Base-by-base conservation (phyloP, 2,888 invertebrate species). In the Ephialtes manifestator region DNA sequence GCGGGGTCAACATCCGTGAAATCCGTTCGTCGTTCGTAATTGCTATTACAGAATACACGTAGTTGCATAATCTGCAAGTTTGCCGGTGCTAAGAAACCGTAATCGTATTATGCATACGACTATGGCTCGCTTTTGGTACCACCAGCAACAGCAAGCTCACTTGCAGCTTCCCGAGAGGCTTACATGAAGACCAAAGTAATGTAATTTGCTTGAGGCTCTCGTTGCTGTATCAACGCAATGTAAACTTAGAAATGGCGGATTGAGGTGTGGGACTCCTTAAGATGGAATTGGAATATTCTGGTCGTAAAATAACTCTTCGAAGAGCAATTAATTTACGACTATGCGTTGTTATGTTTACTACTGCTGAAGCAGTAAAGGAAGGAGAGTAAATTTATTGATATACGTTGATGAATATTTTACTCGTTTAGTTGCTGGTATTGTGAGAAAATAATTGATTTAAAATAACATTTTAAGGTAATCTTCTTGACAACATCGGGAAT, bases 1-100 rank as follows among this genome's bases (percentile, higher is more conserved):
- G 74, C 58, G n/a, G 20, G 68, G 46, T 70, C 68, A 53, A 35
- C 55, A 15, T 28, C 43, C 79, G 70, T 60, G 48, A 46, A 46
- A 63, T n/a, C 10, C 13, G 67, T 65, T 65, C 20, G 13, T 0
- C 65, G 2, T 18, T 18, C 3, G n/a, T 15, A 65, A 39, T 7
- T 65, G 18, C 35, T 43, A 39, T 39, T 43, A 10, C 65, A 35
- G 18, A 39, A 13, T 43, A 3, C 2, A 24, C 67, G 39, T 5
- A 18, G 39, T n/a, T 39, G 65, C 39, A 65, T 20, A 65, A 35
- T 39, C 24, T 65, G 65, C 20, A 65, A 65, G 13, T 43, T 39
- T 28, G 18, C 13, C 65, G 39, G 20, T n/a, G 65, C 39, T 65
- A 18, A 20, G 35, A 15, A 35, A 63, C 63, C 31, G 7, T 7